Conservation (phyloP, 2,888 invertebrate species). For the Mythimna vitellina region DNA sequence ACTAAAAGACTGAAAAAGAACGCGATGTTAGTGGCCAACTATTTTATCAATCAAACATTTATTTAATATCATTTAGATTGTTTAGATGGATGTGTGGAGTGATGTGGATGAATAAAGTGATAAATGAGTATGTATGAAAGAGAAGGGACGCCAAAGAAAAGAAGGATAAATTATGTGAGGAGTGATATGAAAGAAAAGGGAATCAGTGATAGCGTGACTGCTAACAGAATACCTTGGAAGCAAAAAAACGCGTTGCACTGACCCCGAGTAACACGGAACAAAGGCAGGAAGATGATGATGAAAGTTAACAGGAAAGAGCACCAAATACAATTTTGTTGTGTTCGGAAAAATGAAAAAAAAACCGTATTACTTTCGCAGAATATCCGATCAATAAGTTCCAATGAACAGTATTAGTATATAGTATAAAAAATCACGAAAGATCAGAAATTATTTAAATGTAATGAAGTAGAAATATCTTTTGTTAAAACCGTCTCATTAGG, state of each 20-base stretch:
- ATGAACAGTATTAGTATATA: no score
- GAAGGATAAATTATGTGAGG: no score
- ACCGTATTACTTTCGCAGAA: not conserved
- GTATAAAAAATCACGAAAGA: not conserved
- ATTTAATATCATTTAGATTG: not conserved
- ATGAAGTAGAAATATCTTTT: conserved; percentile 11
- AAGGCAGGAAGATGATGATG: no score
- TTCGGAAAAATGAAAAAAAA: not conserved
- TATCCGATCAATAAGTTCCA: not conserved
- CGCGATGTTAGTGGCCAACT: fast-evolving
- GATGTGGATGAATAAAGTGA: no score
- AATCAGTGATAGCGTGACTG: no score
- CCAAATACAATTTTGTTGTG: not conserved
- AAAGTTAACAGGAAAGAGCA: conserved; percentile 6
- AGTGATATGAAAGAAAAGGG: no score
- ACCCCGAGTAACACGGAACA: no score
- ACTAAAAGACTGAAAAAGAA: not conserved
- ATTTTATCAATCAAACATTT: not conserved
- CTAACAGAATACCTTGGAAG: no score
- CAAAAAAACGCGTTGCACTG: no score
- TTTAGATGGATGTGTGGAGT: no score
- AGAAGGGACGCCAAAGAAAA: no score
- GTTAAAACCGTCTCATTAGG: conserved; percentile 6
- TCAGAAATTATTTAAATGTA: not conserved
- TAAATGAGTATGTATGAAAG: no score